These are phyloP conservation scores for Drepanosiphum platanoidis DNA, from an alignment of 2,888 invertebrate species.

Conservation along the genomic window DNA sequence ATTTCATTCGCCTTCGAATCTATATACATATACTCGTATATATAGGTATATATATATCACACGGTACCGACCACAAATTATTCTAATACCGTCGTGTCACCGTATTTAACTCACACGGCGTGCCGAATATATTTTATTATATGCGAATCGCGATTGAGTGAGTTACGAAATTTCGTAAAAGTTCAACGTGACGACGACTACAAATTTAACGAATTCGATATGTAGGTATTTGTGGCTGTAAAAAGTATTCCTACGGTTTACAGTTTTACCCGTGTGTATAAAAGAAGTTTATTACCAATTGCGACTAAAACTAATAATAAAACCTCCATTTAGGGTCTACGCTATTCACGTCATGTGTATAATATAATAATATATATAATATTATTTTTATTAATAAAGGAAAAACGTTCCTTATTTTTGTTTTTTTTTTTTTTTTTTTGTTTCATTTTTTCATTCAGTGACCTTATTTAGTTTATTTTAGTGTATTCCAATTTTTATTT, in stretches of 20 bases:
- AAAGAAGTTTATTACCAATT: constrained; percentile 3
- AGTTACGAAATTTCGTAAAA: not conserved
- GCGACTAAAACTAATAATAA: not conserved
- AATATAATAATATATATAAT: not conserved
- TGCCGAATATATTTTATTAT: constrained; percentile 8
- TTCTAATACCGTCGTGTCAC: not conserved
- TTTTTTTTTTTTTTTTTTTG: too few relatives aligned
- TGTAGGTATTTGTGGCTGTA: not conserved
- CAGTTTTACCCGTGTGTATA: not conserved
- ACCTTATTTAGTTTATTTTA: too few relatives aligned
- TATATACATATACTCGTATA: not conserved
- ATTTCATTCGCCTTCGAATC: not conserved
- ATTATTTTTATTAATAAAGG: too few relatives aligned
- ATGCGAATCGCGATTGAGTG: not conserved
- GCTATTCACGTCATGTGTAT: not conserved
- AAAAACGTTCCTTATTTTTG: too few relatives aligned
- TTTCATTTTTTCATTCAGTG: too few relatives aligned
- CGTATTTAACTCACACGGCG: not conserved
- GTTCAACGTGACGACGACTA: constrained; percentile 11
- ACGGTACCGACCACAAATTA: not conserved
- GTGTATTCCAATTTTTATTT: too few relatives aligned
- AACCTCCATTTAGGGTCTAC: not conserved
- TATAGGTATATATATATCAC: not conserved
- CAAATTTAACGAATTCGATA: constrained; percentile 41
- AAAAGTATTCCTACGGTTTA: too few relatives aligned